Base-by-base conservation (phyloP, 2,888 invertebrate genomes). In the Clivina fossor region DNA sequence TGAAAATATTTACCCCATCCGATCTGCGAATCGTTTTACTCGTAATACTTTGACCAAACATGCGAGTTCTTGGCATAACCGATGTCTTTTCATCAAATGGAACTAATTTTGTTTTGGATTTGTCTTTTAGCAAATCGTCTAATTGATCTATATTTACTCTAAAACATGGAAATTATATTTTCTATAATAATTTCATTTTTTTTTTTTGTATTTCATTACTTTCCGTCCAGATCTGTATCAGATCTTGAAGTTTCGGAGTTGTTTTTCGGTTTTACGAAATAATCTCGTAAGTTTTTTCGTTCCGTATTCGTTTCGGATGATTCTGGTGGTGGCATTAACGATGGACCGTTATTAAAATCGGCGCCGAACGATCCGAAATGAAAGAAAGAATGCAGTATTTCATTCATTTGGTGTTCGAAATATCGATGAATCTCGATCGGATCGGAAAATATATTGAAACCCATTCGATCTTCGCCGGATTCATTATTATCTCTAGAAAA, bases 371-470 rank as follows among this genome's bases (percentile, higher is more conserved):
- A 22, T 37, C 28, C 60, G 60, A 63, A 66, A 60, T 47, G 60
- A 41, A 74, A 75, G 61, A 82, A 75, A 40, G 69, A 71, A 58
- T 76, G 79, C 61, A 83, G 65, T 57, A 83, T 73, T 47, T 77
- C 75, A 58, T 80, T 77, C 73, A 84, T 76, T 68, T 84, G 80
- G 5, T 78, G 74, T 65, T 83, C 82, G 63, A 83, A 82, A 62
- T 78, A 80, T 58, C 76, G 74, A 58, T 81, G 80, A 69, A 83
- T 77, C 69, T 83, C 79, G 60, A 80, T 62, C 0, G 83, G 82
- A 70, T 80, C 78, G 16, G 78, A 76, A 58, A 81, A 80, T n/a
- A 83, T 70, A 61, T 76, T 74, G 63, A 83, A 81, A 7, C 74
- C 63, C 48, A 59, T 48, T 26, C 37, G 43, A 22, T 61, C 59